phyloP scores from a whole-genome alignment of 2,113 vertebrate genomes.

The Phalacrocorax brasilianus region DNA sequence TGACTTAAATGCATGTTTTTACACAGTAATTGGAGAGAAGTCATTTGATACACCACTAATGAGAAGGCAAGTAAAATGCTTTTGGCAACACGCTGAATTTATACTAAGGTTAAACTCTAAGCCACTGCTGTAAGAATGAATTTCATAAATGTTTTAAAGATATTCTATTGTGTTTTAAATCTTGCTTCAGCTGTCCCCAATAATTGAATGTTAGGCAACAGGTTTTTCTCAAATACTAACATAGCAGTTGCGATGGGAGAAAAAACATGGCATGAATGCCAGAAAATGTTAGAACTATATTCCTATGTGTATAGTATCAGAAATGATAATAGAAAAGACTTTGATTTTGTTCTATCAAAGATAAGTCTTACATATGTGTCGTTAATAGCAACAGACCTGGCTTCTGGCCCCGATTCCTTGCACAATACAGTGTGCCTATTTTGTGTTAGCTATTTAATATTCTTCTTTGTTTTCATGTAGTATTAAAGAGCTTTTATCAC shows the following conservation, averaged over 20 bases:
- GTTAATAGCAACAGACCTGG: background rate
- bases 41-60: background rate
- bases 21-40: background rate
- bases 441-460: background rate
- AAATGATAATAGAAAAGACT: background rate
- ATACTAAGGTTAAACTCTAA: background rate
- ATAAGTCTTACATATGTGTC: background rate
- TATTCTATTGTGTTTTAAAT: background rate
- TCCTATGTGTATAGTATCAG: background rate
- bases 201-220: background rate
- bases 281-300: background rate
- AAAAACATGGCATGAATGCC: background rate
- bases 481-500: background rate
- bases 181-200: background rate
- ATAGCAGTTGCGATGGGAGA: background rate
- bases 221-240: background rate
- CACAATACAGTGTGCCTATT: background rate
- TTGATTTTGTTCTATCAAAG: background rate
- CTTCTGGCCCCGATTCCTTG: background rate
- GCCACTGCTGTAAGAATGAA: background rate
- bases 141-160: background rate
- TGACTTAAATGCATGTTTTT: constrained; percentile 13
- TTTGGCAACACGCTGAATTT: background rate
- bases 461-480: background rate
- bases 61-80: constrained; percentile 5